Evolutionary conservation across 1,140 invertebrate genomes (phyloP), one percentile per base, ranked within the genome.

Genomic region (Lanistes nyassanus): DNA sequence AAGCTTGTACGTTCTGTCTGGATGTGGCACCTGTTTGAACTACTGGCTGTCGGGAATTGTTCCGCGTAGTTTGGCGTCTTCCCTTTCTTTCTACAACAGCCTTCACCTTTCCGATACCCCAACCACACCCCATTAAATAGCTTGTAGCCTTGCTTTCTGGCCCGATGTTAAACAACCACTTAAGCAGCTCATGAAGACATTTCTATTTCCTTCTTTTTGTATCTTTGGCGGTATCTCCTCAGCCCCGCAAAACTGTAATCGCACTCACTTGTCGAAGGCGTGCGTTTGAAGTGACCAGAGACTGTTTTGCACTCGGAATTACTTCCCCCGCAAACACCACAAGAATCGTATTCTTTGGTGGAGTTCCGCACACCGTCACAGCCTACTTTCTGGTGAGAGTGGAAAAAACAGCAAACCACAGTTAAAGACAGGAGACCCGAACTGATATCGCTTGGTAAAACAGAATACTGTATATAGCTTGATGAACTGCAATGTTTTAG

Each of bases 311-410:
- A 99, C 79, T 94, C 93, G 26, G 93, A 93, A 7, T 94, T 95
- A 88, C 98, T 94, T 3, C 98, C 98, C 7, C 94, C 94, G 85
- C 98, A 99, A 77, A 94, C 92, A 51, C 97, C 92, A 86, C 98
- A 99, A 79, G 94, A 93, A 89, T 99, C 98, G 67, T 88, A 81
- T 53, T 77, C 84, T 80, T 86, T 92, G 65, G 92, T 91, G 19
- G 97, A 98, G 16, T 97, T 97, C 72, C 98, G 89, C 92, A 97
- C 94, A 90, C 94, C 94, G 86, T 99, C 97, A 88, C 97, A 99
- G 73, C 97, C 97, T 26, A 98, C 95, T 5, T 93, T 92, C 95
- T 96, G 86, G 88, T 67, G 66, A 75, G 60, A 53, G 72, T 31
- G 23, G 21, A 53, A n/a, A 5, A 47, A 26, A 58, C 39, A 9